phyloP scores from a whole-genome alignment of 2,888 invertebrate genomes.

The Tenthredo scrophulariae region DNA sequence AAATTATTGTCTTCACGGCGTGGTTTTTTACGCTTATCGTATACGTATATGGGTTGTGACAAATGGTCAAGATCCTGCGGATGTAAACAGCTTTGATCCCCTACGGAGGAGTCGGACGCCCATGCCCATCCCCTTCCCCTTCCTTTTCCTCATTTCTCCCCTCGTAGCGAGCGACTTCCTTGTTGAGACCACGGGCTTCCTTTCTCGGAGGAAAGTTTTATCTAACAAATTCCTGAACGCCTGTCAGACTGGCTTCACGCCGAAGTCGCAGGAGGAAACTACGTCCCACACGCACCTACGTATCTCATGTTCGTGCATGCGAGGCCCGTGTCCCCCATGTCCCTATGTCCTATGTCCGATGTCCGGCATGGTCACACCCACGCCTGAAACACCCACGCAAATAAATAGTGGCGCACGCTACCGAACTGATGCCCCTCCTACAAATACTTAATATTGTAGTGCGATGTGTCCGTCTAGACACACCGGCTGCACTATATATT shows the following conservation, averaged over 20 bases:
- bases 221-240: conserved; percentile 15
- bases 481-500: conserved; percentile 5
- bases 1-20: not conserved
- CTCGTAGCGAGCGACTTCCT: conserved; percentile 29
- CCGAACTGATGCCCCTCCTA: conserved; percentile 15
- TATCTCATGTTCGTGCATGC: conserved; percentile 45
- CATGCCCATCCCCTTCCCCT: conserved; percentile 34
- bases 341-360: conserved; percentile 53
- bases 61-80: conserved; percentile 34
- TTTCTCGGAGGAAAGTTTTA: conserved; percentile 31
- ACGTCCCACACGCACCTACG: conserved; percentile 39
- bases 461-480: conserved; percentile 30
- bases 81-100: conserved; percentile 39
- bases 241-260: conserved; percentile 25
- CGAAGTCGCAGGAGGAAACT: conserved; percentile 37
- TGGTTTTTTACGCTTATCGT: not conserved
- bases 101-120: conserved; percentile 19
- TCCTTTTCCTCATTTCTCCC: conserved; percentile 30
- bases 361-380: conserved; percentile 67
- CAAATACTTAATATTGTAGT: conserved; percentile 4
- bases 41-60: not conserved
- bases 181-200: conserved; percentile 34
- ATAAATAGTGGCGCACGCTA: conserved; percentile 60
- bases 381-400: conserved; percentile 62
- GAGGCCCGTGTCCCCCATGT: conserved; percentile 17